Base-by-base conservation (phyloP, 1,140 invertebrate species). In the Charaxes varanes region DNA sequence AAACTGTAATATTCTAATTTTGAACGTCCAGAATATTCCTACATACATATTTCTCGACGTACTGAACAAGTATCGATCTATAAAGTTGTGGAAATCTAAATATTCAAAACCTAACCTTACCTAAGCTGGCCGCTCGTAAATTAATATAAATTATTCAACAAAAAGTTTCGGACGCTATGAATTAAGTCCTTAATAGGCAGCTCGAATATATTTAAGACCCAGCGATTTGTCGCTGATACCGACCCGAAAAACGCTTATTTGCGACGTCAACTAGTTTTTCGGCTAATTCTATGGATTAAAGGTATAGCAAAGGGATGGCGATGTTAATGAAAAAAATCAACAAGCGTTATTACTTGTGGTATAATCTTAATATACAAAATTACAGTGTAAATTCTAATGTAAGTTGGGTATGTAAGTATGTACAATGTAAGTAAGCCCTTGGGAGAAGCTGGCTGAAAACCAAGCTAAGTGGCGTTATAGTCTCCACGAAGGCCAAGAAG, bases 171-270 rank as follows among this genome's bases (percentile, higher is more conserved):
- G 30, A 19, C 37, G 27, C 26, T 40, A 40, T 31, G 37, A 31
- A 40, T 40, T 40, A 40, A 40, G 28, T 22, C 19, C 26, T 40
- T 40, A 28, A 40, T 40, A 40, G 37, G 37, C 27, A 40, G 24
- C 28, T 40, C 37, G 26, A 18, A 40, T 12, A 23, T 14, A 15
- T 31, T 14, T 27, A 19, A 13, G 16, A 12, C 15, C 28, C n/a
- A 16, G 27, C 27, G 27, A 31, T 31, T 31, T 31, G 28, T 18
- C 28, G 18, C 10, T 40, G 26, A 19, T 30, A 27, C 5, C 23
- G 34, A 27, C 11, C 4, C 10, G 18, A 31, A 31, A 30, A 31
- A 40, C 37, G 37, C 28, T 40, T 18, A 18, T 7, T 21, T 8
- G 18, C 8, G 26, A 18, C 17, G 11, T 15, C n/a, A 8, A 15